A percentile compares a stretch with the other conserved stretches of the same genome.
These are phyloP conservation scores for Drosophila orena DNA, from an alignment of 1,140 invertebrate genomes.

Conservation along the genomic window DNA sequence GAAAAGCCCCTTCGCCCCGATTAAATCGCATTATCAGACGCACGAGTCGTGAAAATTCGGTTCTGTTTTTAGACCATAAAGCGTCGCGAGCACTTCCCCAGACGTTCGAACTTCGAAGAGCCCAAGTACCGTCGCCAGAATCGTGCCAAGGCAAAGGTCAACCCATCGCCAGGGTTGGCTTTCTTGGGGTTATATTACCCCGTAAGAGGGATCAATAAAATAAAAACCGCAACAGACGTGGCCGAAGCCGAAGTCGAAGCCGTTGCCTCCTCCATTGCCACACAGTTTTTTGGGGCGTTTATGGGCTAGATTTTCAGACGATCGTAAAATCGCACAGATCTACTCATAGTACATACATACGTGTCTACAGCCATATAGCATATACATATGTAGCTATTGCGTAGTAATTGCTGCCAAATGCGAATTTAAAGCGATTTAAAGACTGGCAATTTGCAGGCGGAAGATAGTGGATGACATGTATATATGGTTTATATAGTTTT, in stretches of 20 bases:
- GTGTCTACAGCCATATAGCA: background rate
- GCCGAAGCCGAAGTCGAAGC: too few relatives aligned
- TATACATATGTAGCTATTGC: slow-evolving; percentile 10
- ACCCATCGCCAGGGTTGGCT: background rate
- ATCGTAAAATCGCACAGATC: slow-evolving; percentile 43
- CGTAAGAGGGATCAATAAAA: slow-evolving; percentile 37
- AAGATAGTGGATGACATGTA: background rate
- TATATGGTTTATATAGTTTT: background rate
- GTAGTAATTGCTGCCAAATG: slow-evolving; percentile 33
- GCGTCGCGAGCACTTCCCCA: slow-evolving; percentile 34
- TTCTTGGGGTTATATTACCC: slow-evolving; percentile 25
- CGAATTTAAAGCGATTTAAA: slow-evolving; percentile 23
- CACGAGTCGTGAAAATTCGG: slow-evolving; percentile 29
- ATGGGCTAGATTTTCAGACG: slow-evolving; percentile 44
- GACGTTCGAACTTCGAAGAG: slow-evolving; percentile 3
- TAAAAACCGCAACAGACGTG: slow-evolving; percentile 31
- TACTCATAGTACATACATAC: background rate
- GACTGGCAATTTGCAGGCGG: slow-evolving; percentile 4
- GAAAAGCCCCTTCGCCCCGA: slow-evolving; percentile 17
- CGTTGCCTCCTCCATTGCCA: slow-evolving; percentile 31
- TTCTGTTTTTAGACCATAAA: slow-evolving; percentile 37
- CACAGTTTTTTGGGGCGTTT: slow-evolving; percentile 21
- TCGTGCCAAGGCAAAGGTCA: slow-evolving; percentile 60
- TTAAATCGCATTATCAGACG: slow-evolving; percentile 58
- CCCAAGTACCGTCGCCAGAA: slow-evolving; percentile 28